Base-by-base conservation (phyloP, 2,888 invertebrate genomes). In the Andrena camellia region DNA sequence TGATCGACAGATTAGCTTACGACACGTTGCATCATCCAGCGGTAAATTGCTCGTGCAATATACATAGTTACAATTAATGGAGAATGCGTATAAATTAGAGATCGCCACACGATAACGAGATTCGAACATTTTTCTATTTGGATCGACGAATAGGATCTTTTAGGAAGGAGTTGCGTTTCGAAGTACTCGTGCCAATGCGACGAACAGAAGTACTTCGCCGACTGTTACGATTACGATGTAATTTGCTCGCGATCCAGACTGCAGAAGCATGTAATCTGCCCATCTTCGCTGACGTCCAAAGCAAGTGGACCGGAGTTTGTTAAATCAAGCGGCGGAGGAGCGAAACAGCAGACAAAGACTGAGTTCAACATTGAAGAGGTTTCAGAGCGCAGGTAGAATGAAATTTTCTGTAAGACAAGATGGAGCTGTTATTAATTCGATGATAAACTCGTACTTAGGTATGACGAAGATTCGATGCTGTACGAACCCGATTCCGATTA, bases 1-100 rank as follows among this genome's bases (percentile, higher is more conserved):
- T 92, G 42, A 93, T 94, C 78, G 90, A 94, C 80, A 90, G 78
- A 85, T 80, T 93, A 52, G 92, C 93, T 29, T 93, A 92, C 63
- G 92, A 93, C 78, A 92, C 91, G 17, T 86, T 89, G 31, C 90
- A 92, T 86, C 91, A 93, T 88, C 93, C 93, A 0, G 84, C 88
- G 66, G 93, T 93, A 86, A 91, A 91, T 67, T 76, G 71, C 31
- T 60, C 5, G 6, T 33, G 13, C n/a, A 33, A n/a, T 59, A 17
- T 26, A n/a, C 50, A 17, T 26, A n/a, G 8, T 31, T 17, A 10
- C 0, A 33, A 68, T 54, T 17, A 26, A 8, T 26, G 31, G 8
- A 23, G 31, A 42, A 31, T 8, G 42, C 5, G 17, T 0, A 29
- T 76, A 0, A 3, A 23, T 57, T 57, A 26, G 8, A 57, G 10